A percentile compares a stretch with the other conserved stretches of the same genome.
Conservation (phyloP, 2,797 vertebrate species). For the Phataginus tetradactyla region DNA sequence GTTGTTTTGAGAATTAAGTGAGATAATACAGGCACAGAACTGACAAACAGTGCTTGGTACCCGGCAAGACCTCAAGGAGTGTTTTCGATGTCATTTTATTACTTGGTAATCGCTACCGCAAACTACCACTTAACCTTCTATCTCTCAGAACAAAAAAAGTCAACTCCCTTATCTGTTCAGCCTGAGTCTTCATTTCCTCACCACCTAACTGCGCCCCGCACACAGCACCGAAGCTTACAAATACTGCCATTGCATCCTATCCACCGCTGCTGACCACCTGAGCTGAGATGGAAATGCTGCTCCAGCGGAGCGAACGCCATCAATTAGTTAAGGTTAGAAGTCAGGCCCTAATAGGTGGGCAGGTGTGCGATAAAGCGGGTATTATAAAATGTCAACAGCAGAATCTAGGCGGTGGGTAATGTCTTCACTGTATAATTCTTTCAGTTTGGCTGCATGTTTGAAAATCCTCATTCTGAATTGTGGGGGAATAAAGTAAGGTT, state of each 20-base stretch:
- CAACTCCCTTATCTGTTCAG: not conserved
- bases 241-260: not conserved
- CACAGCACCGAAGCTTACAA: not conserved
- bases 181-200: not conserved
- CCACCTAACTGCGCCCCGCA: not conserved
- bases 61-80: not conserved
- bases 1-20: not conserved
- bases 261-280: not conserved
- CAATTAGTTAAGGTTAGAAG: not conserved
- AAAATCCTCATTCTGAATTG: not conserved
- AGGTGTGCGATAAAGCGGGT: not conserved
- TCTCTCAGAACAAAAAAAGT: not conserved
- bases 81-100: not conserved
- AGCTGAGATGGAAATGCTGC: not conserved
- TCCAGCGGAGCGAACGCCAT: not conserved
- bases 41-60: not conserved
- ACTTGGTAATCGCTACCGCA: not conserved
- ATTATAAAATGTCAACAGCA: not conserved
- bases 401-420: not conserved
- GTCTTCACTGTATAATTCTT: not conserved
- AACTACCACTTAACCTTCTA: not conserved
- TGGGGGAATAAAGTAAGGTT: not conserved
- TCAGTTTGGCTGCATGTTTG: not conserved
- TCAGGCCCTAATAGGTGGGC: not conserved
- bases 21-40: not conserved